Evolutionary conservation across 2,888 invertebrate species (phyloP), one percentile per base, ranked within the genome.

Genomic region (Protonemura montana): DNA sequence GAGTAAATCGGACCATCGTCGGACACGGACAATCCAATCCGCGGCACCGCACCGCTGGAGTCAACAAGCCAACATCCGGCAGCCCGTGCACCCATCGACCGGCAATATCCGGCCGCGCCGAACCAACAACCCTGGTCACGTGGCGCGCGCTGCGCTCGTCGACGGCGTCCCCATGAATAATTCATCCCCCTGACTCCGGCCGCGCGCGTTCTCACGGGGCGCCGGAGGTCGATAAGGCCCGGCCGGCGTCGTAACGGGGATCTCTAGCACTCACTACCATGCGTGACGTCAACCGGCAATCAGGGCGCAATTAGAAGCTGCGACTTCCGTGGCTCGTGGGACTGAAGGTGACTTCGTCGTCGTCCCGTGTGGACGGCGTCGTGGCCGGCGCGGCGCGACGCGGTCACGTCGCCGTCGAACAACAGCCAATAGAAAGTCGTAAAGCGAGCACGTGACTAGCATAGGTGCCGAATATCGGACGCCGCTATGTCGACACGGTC

Each of bases 201-300:
- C 29, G 81, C 28, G 81, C 81, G 81, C 29, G n/a, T 27, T 81
- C 25, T 35, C 35, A 35, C 35, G 35, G 81, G 29, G n/a, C 5
- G 81, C 81, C 30, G 35, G 81, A 25, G 59, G 59, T 59, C 59
- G 59, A 59, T 59, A 59, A 59, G 59, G 59, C 16, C 59, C 21
- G 16, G 59, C 59, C 21, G 16, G 21, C 29, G 81, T 29, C 81
- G 25, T 21, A 26, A 6, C 27, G 25, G 35, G 21, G 25, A 29
- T 21, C 30, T 81, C 81, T 25, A 7, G n/a, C 35, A 16, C 25
- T 25, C 7, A 10, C n/a, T 21, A 0, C 30, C 28, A 27, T 21
- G 26, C 35, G 27, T 25, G 81, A 35, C 27, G 81, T 81, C 35
- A 35, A 35, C 35, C 5, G 59, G 6, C 59, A 59, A 59, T 59